Base-by-base conservation (phyloP, 2,797 vertebrate species). In the Cirrhinus mrigala region DNA sequence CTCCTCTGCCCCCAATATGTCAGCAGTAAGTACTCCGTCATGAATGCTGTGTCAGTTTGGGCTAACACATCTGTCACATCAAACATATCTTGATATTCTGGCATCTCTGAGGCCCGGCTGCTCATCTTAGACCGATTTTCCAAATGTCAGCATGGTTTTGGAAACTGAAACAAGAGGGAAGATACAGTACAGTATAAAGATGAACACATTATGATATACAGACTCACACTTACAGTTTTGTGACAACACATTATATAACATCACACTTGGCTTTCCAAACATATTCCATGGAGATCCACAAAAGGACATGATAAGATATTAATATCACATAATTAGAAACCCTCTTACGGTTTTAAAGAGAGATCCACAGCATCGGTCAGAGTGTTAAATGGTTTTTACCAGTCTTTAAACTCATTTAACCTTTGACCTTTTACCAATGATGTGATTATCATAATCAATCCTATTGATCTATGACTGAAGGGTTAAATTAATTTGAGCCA, bases 351-450 rank as follows among this genome's bases (percentile, higher is more conserved):
- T 24, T 80, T 24, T 40, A 52, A 58, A 58, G 85, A 79, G 44
- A 48, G 33, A 76, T 80, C 66, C 54, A 74, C 40, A 79, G 37
- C n/a, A 40, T 86, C 10, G 24, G 54, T 66, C 46, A 82, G 8
- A 79, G 76, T 58, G 83, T 87, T 87, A 90, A 88, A 78, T 84
- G 70, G 62, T 22, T 86, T 84, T 87, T 74, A 80, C 71, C 66
- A 27, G 60, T 84, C 60, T 82, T 85, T 87, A 85, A 89, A 90
- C 60, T 80, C 60, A 86, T 82, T 89, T 87, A 87, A 75, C 88
- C 81, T 84, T 81, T 89, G 83, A 90, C 86, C 87, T 89, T 78
- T 64, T 27, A 68, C 24, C 79, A 86, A 85, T 87, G 69, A 71
- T 74, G 46, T 84, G 58, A 85, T 70, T 82, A 56, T 40, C 64